These are phyloP conservation scores for Palythoa caribaeorum DNA, from an alignment of 92 coral and sea anemone genomes.

Conservation along the genomic window DNA sequence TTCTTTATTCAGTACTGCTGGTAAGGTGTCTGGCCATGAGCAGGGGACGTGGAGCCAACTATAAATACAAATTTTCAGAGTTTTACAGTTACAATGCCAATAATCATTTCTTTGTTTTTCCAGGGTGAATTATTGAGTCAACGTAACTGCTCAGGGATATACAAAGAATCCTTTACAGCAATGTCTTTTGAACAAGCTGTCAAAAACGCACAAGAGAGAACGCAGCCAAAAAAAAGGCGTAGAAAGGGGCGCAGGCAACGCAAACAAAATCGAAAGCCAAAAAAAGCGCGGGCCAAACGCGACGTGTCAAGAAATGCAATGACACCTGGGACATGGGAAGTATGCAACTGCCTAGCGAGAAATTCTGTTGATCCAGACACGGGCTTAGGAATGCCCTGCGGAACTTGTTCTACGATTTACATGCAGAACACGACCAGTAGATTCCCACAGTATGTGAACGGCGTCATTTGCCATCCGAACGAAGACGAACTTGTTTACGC, in stretches of 20 bases:
- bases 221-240: not conserved
- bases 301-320: not conserved
- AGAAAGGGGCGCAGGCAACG: not conserved
- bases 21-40: too few species aligned
- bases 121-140: slow-evolving; percentile 12
- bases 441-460: slow-evolving; percentile 33
- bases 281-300: slow-evolving; percentile 23
- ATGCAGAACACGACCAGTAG: slow-evolving; percentile 32
- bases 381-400: slow-evolving; percentile 33
- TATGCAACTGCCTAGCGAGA: slow-evolving; percentile 18
- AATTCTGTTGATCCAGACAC: not conserved
- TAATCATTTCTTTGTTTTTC: not conserved
- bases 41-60: too few species aligned
- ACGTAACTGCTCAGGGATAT: slow-evolving; percentile 19
- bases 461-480: slow-evolving; percentile 40
- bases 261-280: not conserved
- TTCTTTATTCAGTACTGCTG: too few species aligned
- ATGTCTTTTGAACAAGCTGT: slow-evolving; percentile 34
- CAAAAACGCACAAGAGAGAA: slow-evolving; percentile 16
- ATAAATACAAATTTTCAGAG: too few species aligned
- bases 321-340: slow-evolving; percentile 21
- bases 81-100: too few species aligned
- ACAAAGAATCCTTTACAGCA: slow-evolving; percentile 22
- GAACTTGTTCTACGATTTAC: slow-evolving; percentile 31
- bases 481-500: slow-evolving; percentile 21